Evolutionary conservation across 1,140 invertebrate genomes (phyloP).

Genomic region (Drosophila mojavensis): DNA sequence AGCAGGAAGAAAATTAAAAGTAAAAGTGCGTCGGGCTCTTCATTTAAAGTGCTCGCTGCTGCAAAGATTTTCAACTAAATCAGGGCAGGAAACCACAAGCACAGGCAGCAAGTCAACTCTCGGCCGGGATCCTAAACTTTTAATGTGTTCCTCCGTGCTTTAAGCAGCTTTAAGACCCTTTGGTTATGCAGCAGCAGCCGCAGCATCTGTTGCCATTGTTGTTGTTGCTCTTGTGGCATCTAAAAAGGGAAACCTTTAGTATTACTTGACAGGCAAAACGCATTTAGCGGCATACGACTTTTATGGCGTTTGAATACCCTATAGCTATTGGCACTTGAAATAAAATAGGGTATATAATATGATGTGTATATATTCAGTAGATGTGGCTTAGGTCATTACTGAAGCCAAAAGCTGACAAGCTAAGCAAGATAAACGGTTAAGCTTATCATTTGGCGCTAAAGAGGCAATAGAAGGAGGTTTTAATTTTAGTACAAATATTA

Average conservation of each 20-base stretch:
- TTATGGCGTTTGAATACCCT: constrained; percentile 35
- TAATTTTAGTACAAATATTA: too few species aligned
- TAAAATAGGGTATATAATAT: too few species aligned
- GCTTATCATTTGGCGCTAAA: too few species aligned
- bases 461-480: too few species aligned
- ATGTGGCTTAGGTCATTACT: too few species aligned
- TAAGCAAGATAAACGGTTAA: not conserved
- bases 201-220: not conserved
- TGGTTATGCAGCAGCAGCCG: constrained; percentile 16
- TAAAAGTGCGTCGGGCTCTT: constrained; percentile 40
- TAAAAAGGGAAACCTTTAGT: constrained; percentile 1
- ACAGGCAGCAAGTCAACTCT: constrained; percentile 23
- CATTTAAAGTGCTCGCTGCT: constrained; percentile 21
- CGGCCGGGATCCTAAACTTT: constrained; percentile 4
- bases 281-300: constrained; percentile 18
- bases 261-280: constrained; percentile 19
- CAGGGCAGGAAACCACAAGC: constrained; percentile 38
- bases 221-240: not conserved
- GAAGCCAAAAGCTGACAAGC: too few species aligned
- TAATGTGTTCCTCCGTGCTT: constrained; percentile 20
- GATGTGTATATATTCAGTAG: too few species aligned
- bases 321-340: not conserved
- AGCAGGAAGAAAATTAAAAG: constrained; percentile 23
- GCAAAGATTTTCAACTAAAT: constrained; percentile 19
- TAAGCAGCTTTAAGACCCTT: constrained; percentile 49